These are phyloP conservation scores for Xiphorhynchus elegans DNA, from an alignment of 2,113 vertebrate genomes.

Conservation along the genomic window DNA sequence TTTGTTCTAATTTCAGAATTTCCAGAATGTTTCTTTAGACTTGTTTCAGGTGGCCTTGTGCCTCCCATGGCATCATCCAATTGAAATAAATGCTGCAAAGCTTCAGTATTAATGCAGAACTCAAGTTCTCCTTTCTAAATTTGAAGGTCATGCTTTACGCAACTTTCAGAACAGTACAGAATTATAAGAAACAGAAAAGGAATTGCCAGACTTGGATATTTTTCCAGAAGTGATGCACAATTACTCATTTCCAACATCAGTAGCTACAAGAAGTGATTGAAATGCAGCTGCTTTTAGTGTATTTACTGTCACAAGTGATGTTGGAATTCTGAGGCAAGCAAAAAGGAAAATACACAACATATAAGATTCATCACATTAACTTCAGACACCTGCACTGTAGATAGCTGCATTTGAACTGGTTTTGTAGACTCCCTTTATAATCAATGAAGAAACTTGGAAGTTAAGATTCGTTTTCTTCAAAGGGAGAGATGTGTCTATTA, in stretches of 20 bases:
- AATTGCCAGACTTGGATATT: not conserved
- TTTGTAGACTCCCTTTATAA: not conserved
- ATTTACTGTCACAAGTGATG: not conserved
- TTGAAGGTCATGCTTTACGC: not conserved
- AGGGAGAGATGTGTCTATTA: slow-evolving; percentile 4
- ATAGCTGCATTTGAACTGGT: not conserved
- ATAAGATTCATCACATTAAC: not conserved
- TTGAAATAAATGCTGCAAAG: not conserved
- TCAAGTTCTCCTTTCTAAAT: not conserved
- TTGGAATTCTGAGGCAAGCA: slow-evolving; percentile 3
- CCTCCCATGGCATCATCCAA: not conserved
- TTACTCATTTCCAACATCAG: not conserved
- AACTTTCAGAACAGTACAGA: not conserved
- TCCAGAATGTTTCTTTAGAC: not conserved
- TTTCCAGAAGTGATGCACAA: slow-evolving; percentile 3
- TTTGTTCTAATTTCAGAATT: not conserved
- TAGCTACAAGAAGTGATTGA: slow-evolving; percentile 1
- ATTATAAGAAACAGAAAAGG: not conserved
- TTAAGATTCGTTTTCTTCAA: slow-evolving; percentile 36
- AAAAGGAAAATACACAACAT: not conserved
- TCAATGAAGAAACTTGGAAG: not conserved
- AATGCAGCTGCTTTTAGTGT: not conserved
- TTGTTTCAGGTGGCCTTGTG: not conserved
- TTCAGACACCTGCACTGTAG: not conserved
- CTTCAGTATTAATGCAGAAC: not conserved